Evolutionary conservation across 2,888 invertebrate species (phyloP).

Genomic region (Pollenia amentaria): DNA sequence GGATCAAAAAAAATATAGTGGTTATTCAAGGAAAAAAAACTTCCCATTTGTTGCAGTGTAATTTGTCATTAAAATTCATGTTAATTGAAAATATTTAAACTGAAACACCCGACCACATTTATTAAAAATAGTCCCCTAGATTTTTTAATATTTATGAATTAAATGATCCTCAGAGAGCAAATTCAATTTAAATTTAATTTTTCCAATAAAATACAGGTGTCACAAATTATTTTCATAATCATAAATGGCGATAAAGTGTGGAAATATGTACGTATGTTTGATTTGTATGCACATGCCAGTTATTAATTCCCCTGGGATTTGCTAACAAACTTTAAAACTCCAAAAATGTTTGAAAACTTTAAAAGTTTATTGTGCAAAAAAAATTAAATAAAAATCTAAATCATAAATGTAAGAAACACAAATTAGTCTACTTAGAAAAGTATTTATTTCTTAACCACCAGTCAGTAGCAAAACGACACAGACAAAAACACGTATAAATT

Average conservation of each 20-base stretch:
- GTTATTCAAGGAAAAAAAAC: too few species aligned
- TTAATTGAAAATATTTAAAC: too few species aligned
- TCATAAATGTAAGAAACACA: slow-evolving; percentile 35
- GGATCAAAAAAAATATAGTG: too few species aligned
- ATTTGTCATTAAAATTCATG: too few species aligned
- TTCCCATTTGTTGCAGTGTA: too few species aligned
- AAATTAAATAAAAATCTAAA: slow-evolving; percentile 29
- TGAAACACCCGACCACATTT: too few species aligned
- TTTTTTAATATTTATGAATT: not conserved
- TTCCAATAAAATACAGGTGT: slow-evolving; percentile 54
- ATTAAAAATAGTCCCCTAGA: too few species aligned
- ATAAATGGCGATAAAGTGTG: slow-evolving; percentile 62
- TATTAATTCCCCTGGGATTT: slow-evolving; percentile 56
- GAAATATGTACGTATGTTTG: slow-evolving; percentile 41
- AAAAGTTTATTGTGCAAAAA: slow-evolving; percentile 49
- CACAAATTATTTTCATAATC: slow-evolving; percentile 46
- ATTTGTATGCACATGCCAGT: slow-evolving; percentile 40
- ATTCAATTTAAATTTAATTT: slow-evolving; percentile 47
- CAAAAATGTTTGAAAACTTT: slow-evolving; percentile 23
- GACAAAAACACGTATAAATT: slow-evolving; percentile 58
- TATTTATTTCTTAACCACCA: slow-evolving; percentile 55
- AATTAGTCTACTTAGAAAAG: slow-evolving; percentile 62
- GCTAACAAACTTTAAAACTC: slow-evolving; percentile 50
- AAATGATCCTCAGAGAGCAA: not conserved
- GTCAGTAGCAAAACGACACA: not conserved